Percentiles rank a stretch among this genome's conserved stretches.
These are phyloP conservation scores for Drosophila tsacasi DNA, from an alignment of 1,140 invertebrate species.

Conservation along the genomic window DNA sequence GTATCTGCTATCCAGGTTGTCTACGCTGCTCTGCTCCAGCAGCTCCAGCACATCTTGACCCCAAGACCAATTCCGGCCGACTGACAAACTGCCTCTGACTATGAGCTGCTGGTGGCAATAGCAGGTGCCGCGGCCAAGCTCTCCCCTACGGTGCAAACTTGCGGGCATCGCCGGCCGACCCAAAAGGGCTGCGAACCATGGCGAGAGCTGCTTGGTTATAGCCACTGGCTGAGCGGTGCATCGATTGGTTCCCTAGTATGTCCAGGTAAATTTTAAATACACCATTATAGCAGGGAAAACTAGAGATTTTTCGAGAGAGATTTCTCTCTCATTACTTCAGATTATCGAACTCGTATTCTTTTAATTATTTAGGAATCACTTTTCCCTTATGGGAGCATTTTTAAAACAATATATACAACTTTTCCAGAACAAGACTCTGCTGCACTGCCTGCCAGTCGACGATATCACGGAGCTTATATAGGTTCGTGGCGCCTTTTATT, in stretches of 20 bases:
- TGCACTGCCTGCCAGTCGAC: neutral
- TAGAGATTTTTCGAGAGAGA: neutral
- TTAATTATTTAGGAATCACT: neutral
- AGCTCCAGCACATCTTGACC: constrained; percentile 43
- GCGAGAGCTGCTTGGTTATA: constrained; percentile 2
- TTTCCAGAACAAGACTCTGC: neutral
- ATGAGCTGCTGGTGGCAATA: constrained; percentile 17
- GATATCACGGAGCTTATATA: neutral
- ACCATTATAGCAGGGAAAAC: neutral
- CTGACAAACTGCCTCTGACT: constrained; percentile 15
- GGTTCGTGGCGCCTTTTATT: neutral
- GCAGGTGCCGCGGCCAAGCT: constrained; percentile 31
- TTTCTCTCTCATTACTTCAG: neutral
- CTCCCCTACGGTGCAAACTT: constrained; percentile 24
- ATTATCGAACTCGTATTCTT: neutral
- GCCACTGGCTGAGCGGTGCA: neutral
- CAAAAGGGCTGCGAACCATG: constrained; percentile 31
- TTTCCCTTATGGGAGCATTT: neutral
- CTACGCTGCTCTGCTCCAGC: constrained; percentile 5
- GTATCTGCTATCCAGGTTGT: constrained; percentile 19
- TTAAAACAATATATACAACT: neutral
- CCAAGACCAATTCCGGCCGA: constrained; percentile 40
- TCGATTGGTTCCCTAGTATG: neutral
- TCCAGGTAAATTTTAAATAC: neutral
- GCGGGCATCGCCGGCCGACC: constrained; percentile 35